phyloP scores from a whole-genome alignment of 92 coral and sea anemone genomes.

The Montipora capitata region DNA sequence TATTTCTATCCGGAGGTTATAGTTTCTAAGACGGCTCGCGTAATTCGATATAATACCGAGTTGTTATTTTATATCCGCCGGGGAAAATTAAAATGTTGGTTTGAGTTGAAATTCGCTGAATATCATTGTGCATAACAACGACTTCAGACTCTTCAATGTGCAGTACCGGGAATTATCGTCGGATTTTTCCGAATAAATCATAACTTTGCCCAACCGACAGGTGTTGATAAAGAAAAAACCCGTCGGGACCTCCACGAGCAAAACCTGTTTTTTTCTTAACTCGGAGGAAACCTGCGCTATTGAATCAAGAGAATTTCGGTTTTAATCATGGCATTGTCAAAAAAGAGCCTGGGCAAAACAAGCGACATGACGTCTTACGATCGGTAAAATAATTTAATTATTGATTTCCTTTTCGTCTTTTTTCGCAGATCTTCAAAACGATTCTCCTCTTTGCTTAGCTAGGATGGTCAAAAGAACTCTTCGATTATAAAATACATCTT shows the following conservation, averaged over 20 bases:
- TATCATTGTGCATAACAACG: conserved; percentile 37
- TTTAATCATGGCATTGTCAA: conserved; percentile 12
- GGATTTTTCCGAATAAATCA: neutral
- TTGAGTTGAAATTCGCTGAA: conserved; percentile 32
- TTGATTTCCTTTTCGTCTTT: conserved; percentile 1
- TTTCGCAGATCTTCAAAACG: neutral
- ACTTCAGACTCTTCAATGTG: neutral
- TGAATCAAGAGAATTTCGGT: neutral
- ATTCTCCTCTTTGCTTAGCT: neutral
- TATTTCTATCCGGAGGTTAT: conserved; percentile 60
- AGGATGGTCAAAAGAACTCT: neutral
- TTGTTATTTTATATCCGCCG: conserved; percentile 48
- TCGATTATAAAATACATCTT: too few relatives aligned
- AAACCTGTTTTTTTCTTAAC: neutral
- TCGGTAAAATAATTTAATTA: conserved; percentile 5
- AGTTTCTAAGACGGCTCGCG: conserved; percentile 79
- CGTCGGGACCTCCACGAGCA: too few relatives aligned
- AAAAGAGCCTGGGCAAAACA: conserved; percentile 30
- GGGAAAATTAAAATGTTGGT: conserved; percentile 21
- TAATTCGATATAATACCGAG: conserved; percentile 46
- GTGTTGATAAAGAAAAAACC: neutral
- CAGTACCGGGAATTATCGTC: too few relatives aligned
- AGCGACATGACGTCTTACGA: conserved; percentile 13
- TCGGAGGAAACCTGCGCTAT: neutral
- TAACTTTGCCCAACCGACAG: neutral